Base-by-base conservation (phyloP, 2,113 vertebrate species). In the Platysteira castanea region DNA sequence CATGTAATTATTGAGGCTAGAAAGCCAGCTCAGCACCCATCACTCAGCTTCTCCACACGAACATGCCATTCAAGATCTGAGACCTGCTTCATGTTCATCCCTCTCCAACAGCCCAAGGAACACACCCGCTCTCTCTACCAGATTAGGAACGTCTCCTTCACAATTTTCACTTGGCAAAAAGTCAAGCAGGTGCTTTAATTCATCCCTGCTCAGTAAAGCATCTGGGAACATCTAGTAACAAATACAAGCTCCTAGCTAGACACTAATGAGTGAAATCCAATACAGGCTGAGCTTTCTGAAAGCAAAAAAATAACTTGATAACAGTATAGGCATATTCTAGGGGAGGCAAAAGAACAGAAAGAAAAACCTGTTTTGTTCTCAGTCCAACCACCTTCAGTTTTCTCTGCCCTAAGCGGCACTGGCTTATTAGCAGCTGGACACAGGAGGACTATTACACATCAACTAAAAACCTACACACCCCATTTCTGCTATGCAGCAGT, bases 191-290 rank as follows among this genome's bases (percentile, higher is more conserved):
- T 80, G 54, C 27, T 92, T 93, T 70, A 93, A 83, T 56, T 30
- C 83, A 63, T 13, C 23, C 33, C 18, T 56, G 61, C 15, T 74
- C 54, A 70, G 24, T n/a, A 88, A 84, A 95, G 39, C 86, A 86
- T 33, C 50, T 65, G 56, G 42, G 68, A 67, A 77, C 41, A 52
- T 19, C 30, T 44, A 63, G 19, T 67, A 70, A 84, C 76, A 84
- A 84, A 59, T 18, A 54, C 21, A 60, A 20, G 27, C 42, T 84
- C 56, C 78, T 46, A 86, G 47, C 10, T 35, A 83, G 12, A 65
- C 31, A 65, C 49, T 85, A 89, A 91, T 33, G 26, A 93, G 15
- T 33, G 70, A 53, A 85, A 95, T 73, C 90, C 54, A 56, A 50
- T 61, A 77, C 33, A 69, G 5, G 9, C 13, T 73, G 44, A 88